Evolutionary conservation across 2,888 invertebrate genomes (phyloP), one percentile per base, ranked within the genome.

Genomic region (Dorcus hopei): DNA sequence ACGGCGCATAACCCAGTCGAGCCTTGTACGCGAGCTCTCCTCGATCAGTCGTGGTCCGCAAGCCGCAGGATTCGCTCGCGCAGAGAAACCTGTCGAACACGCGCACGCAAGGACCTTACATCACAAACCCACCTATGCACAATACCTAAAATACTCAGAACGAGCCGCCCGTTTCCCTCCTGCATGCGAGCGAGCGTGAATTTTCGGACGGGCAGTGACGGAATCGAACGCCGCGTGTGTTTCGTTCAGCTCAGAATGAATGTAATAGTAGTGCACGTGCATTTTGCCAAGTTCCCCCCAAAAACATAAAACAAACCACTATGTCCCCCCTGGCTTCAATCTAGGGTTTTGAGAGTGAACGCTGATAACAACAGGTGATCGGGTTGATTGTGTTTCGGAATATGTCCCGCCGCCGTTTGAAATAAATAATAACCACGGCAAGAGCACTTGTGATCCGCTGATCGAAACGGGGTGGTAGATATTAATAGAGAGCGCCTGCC

Each of bases 11-110:
- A 61, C 67, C 65, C 57, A 33, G 63, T 61, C 61, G 59, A 63
- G 65, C 63, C 65, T 57, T 66, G 66, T 64, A 67, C 68, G 61
- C 61, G 61, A 64, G 65, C 68, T 49, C 43, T 51, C 62, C 65
- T 64, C 66, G 63, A 65, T 68, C 67, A 70, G 68, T 70, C 66
- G 66, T 64, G 65, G 61, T 45, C 63, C 63, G 64, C 57, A 61
- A 56, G 49, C 62, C 65, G 67, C 61, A 63, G 65, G 65, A 68
- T 53, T 60, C 64, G 57, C 61, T 64, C 58, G 66, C 50, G 49
- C 33, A 23, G 38, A 41, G 33, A 47, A 56, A 55, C 61, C 39
- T 23, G 38, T 45, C 26, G 47, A 54, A 58, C 63, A 61, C 66
- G 64, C 59, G 64, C 57, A 60, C 33, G 19, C 55, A 51, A 57